Evolutionary conservation across 2,113 vertebrate species (phyloP), one percentile per base, ranked within the genome.

Genomic region (Paramormyrops kingsleyae): DNA sequence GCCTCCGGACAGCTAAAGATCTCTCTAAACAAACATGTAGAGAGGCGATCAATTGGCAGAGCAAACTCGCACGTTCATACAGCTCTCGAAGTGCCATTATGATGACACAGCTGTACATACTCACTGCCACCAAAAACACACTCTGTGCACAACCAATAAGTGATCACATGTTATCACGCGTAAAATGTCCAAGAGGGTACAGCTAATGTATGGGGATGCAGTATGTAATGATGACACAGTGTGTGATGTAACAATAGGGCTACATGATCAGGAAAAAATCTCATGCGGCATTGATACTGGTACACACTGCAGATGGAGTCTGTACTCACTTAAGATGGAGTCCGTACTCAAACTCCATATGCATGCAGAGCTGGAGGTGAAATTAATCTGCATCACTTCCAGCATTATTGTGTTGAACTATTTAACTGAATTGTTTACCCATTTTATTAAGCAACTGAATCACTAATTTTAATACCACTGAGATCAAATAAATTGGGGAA

Each of bases 1-100:
- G 80, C 53, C 19, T 80, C 49, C 9, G 15, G 88, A 77, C 49
- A 50, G 19, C 27, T 87, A 87, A 88, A 62, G 87, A 90, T 90
- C 90, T 70, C 87, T 47, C 87, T 84, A 90, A 90, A 89, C 88
- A 89, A 89, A 90, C 90, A 90, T 86, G 87, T 88, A 88, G 87
- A 90, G 52, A 84, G 87, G 27, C 24, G 31, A 90, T 88, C 88
- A 77, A 89, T 83, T 35, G 87, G 8, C 44, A 50, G 27, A 1
- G 24, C 89, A 19, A 39, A 24, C 83, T 24, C 0, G 24, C 89
- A n/a, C 59, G 2, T 83, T 27, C 83, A 31, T 59, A 35, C 35
- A n/a, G 42, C 13, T 31, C 59, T 46, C n/a, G 1, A 31, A 42
- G 19, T 24, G 1, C 39, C 87, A 70, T 74, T 39, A 86, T 13